Conservation (phyloP, 2,888 invertebrate species). For the Lordiphosa fenestrarum region DNA sequence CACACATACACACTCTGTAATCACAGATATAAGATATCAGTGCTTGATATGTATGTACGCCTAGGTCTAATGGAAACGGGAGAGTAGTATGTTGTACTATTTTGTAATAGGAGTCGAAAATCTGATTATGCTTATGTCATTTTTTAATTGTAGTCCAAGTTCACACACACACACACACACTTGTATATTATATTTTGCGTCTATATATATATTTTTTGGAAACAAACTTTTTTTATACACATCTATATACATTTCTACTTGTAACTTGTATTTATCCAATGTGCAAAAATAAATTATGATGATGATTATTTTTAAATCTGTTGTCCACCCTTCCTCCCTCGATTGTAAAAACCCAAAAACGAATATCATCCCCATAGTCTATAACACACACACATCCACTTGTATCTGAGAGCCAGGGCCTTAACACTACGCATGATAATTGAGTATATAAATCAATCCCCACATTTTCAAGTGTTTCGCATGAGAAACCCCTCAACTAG, state of each 20-base stretch:
- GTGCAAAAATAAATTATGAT: slow-evolving; percentile 71
- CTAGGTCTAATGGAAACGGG: slow-evolving; percentile 38
- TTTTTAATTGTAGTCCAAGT: slow-evolving; percentile 48
- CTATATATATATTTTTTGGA: slow-evolving; percentile 52
- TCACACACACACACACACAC: slow-evolving; percentile 18
- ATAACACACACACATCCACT: slow-evolving; percentile 36
- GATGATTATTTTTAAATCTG: slow-evolving; percentile 61
- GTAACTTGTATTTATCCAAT: slow-evolving; percentile 73
- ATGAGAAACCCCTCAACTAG: slow-evolving; percentile 47
- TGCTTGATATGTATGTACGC: slow-evolving; percentile 48
- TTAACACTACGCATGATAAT: slow-evolving; percentile 44
- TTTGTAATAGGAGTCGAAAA: slow-evolving; percentile 36
- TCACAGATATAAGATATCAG: slow-evolving; percentile 65
- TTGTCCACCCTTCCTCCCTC: not conserved
- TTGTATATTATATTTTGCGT: slow-evolving; percentile 63
- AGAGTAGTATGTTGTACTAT: slow-evolving; percentile 27
- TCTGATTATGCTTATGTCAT: slow-evolving; percentile 64
- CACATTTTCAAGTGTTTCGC: slow-evolving; percentile 29
- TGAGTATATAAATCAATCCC: slow-evolving; percentile 10
- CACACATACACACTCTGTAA: slow-evolving; percentile 30
- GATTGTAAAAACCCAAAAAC: slow-evolving; percentile 48
- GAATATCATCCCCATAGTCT: slow-evolving; percentile 27
- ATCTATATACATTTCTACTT: slow-evolving; percentile 50
- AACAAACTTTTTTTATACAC: slow-evolving; percentile 40
- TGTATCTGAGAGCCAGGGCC: slow-evolving; percentile 71